Evolutionary conservation across 2,888 invertebrate species (phyloP).

Genomic region (Atethmia centrago): DNA sequence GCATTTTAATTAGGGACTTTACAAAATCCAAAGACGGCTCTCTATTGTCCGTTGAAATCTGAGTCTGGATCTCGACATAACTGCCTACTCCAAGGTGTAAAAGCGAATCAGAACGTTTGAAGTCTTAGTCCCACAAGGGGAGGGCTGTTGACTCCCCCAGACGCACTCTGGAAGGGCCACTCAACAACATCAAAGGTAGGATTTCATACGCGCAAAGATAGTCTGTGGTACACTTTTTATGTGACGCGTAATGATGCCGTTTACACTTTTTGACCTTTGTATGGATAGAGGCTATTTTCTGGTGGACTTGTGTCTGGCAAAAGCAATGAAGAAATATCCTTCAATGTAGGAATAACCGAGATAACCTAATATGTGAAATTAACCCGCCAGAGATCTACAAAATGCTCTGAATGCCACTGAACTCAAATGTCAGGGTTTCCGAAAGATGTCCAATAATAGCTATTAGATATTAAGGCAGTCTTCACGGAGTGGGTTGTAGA

Average conservation of each 20-base stretch:
- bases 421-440: not conserved
- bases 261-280: slow-evolving; percentile 50
- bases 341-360: not conserved
- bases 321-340: not conserved
- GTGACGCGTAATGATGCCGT: slow-evolving; percentile 59
- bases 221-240: slow-evolving; percentile 65
- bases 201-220: slow-evolving; percentile 65
- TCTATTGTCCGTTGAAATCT: slow-evolving; percentile 61
- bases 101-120: slow-evolving; percentile 86
- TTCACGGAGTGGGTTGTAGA: not conserved
- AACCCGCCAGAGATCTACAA: not conserved
- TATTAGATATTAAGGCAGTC: not conserved
- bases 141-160: slow-evolving; percentile 79
- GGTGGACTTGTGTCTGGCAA: not conserved
- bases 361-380: not conserved
- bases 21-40: slow-evolving; percentile 55
- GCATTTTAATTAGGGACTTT: slow-evolving; percentile 66
- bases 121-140: slow-evolving; percentile 77
- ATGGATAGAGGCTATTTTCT: slow-evolving; percentile 21
- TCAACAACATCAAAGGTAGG: slow-evolving; percentile 83
- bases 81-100: slow-evolving; percentile 84
- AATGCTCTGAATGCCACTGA: not conserved
- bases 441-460: not conserved
- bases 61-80: slow-evolving; percentile 67
- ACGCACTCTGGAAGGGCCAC: slow-evolving; percentile 83